phyloP scores from a whole-genome alignment of 1,140 invertebrate species.

The Rhyacophila brunnea region DNA sequence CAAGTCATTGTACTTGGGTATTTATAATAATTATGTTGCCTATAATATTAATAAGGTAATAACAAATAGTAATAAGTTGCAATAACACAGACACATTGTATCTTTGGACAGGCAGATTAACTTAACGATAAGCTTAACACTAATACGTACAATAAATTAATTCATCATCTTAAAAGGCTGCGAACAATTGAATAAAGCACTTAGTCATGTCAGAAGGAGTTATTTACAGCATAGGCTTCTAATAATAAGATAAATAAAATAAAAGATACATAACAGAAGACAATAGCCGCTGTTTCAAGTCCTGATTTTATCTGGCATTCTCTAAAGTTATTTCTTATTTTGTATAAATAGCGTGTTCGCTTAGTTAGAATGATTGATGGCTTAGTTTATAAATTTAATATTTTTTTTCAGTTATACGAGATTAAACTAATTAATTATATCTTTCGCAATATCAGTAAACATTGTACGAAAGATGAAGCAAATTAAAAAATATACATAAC shows the following conservation, averaged over 20 bases:
- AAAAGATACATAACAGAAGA: too few species aligned
- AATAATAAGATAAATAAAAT: constrained; percentile 5
- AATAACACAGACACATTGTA: too few species aligned
- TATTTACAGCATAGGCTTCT: constrained; percentile 11
- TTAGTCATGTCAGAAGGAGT: constrained; percentile 13
- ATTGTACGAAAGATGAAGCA: too few species aligned
- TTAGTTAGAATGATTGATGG: not conserved
- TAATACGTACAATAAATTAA: constrained; percentile 6
- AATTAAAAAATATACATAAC: too few species aligned
- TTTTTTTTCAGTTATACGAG: too few species aligned
- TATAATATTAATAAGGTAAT: too few species aligned
- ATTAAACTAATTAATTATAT: too few species aligned
- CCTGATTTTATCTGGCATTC: not conserved
- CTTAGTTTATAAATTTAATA: too few species aligned
- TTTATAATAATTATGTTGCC: too few species aligned
- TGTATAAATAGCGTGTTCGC: not conserved
- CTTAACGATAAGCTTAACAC: not conserved
- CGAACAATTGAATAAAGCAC: constrained; percentile 18
- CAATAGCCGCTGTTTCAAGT: not conserved
- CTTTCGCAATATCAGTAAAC: too few species aligned
- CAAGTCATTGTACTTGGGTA: too few species aligned
- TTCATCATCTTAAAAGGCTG: constrained; percentile 17
- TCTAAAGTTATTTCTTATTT: not conserved
- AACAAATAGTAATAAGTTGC: too few species aligned
- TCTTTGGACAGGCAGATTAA: not conserved